A percentile compares a stretch with the other conserved stretches of the same genome.
Conservation (phyloP, 2,888 invertebrate species). For the Anthrax anthrax region DNA sequence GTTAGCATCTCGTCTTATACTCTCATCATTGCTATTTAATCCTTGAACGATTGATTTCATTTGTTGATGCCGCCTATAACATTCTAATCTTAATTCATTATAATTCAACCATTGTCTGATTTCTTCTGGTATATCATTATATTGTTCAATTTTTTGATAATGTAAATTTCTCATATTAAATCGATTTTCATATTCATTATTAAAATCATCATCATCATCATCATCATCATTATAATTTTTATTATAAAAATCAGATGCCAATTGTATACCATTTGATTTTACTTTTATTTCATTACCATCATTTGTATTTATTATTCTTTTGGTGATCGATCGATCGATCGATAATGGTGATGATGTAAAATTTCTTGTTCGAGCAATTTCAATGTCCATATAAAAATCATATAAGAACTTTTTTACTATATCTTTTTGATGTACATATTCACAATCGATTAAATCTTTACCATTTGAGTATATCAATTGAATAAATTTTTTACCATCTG, state of each 20-base stretch:
- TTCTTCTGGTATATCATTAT: slow-evolving; percentile 12
- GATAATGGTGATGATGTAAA: slow-evolving; percentile 7
- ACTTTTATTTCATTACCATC: no score
- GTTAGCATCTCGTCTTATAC: slow-evolving; percentile 6
- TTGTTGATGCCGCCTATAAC: slow-evolving; percentile 9
- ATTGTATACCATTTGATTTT: no score
- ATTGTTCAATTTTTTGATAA: slow-evolving; percentile 7
- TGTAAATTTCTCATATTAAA: slow-evolving; percentile 11
- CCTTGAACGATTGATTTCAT: slow-evolving; percentile 9
- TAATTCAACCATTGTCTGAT: slow-evolving; percentile 12
- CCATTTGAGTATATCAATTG: slow-evolving; percentile 41
- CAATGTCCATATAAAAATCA: slow-evolving; percentile 34
- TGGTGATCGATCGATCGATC: background rate
- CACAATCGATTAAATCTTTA: slow-evolving; percentile 39
- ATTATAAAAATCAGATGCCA: no score
- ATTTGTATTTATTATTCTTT: no score
- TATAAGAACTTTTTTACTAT: slow-evolving; percentile 36
- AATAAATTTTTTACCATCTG: slow-evolving; percentile 40
- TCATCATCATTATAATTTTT: background rate
- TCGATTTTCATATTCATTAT: slow-evolving; percentile 7
- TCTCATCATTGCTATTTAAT: slow-evolving; percentile 10
- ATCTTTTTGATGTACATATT: slow-evolving; percentile 34
- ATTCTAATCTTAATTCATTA: slow-evolving; percentile 10
- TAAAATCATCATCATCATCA: background rate
- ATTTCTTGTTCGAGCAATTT: slow-evolving; percentile 8